Conservation (phyloP, 2,113 vertebrate genomes). For the Oreochromis aureus region DNA sequence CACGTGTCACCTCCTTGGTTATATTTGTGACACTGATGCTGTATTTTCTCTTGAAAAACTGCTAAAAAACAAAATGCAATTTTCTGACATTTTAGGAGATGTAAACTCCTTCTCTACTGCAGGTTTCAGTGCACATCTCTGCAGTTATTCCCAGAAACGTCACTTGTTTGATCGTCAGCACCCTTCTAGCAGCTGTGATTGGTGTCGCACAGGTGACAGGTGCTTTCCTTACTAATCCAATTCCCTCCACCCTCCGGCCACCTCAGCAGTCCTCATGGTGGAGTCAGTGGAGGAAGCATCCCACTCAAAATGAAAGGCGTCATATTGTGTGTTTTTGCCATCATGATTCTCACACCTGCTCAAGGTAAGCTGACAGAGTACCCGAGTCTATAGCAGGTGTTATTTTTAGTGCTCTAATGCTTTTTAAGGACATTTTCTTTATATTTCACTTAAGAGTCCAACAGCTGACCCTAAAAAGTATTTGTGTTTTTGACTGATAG, state of each 20-base stretch:
- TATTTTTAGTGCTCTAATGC: not conserved
- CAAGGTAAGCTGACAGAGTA: slow-evolving; percentile 33
- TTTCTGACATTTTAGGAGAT: not conserved
- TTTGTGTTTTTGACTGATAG: not conserved
- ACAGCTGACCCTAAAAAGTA: not conserved
- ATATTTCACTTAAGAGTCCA: not conserved
- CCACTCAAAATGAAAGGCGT: slow-evolving; percentile 42
- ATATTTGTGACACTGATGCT: not conserved
- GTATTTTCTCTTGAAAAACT: not conserved
- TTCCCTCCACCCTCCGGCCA: not conserved
- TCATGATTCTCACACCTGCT: slow-evolving; percentile 12
- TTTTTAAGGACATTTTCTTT: not conserved
- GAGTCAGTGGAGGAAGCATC: not conserved
- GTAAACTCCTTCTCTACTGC: not conserved
- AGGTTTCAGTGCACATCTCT: not conserved
- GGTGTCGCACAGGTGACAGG: not conserved
- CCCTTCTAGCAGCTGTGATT: not conserved
- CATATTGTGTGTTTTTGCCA: slow-evolving; percentile 35
- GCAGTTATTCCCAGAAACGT: not conserved
- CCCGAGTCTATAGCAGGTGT: not conserved
- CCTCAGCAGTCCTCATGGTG: not conserved
- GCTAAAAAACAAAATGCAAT: not conserved
- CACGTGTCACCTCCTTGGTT: not conserved
- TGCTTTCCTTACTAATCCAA: slow-evolving; percentile 54
- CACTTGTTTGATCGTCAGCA: not conserved